These are phyloP conservation scores for Parapsyche elsis DNA, from an alignment of 1,140 invertebrate species.

Conservation along the genomic window DNA sequence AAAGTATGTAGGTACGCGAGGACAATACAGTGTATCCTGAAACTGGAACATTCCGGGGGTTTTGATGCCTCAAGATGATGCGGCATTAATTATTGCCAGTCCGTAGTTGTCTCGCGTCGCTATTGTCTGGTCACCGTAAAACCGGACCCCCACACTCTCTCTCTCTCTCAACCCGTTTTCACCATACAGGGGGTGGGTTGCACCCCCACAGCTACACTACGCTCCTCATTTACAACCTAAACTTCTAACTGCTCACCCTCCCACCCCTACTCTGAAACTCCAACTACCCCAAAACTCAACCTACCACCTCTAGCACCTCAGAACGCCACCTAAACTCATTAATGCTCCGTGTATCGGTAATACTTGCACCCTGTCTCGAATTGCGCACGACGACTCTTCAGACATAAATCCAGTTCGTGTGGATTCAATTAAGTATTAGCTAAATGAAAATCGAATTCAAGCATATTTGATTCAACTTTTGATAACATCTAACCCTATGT, in stretches of 20 bases:
- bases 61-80: slow-evolving; percentile 33
- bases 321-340: slow-evolving; percentile 33
- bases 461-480: no score
- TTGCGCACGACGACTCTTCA: neutral
- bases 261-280: neutral
- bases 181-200: neutral
- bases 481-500: no score
- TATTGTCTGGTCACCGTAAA: slow-evolving; percentile 40
- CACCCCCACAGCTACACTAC: neutral
- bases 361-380: neutral
- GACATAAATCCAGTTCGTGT: no score
- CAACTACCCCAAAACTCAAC: neutral
- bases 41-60: neutral
- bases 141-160: slow-evolving; percentile 25
- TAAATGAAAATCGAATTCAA: no score
- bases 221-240: slow-evolving; percentile 36
- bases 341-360: slow-evolving; percentile 38
- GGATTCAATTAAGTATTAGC: no score
- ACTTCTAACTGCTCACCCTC: slow-evolving; percentile 14
- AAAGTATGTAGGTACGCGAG: no score
- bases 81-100: slow-evolving; percentile 31
- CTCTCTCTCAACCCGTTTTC: neutral
- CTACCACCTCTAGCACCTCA: neutral
- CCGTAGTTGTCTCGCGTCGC: slow-evolving; percentile 26
- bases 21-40: no score